These are phyloP conservation scores for Aphaenogaster floridana DNA, from an alignment of 1,140 invertebrate genomes.

Conservation along the genomic window DNA sequence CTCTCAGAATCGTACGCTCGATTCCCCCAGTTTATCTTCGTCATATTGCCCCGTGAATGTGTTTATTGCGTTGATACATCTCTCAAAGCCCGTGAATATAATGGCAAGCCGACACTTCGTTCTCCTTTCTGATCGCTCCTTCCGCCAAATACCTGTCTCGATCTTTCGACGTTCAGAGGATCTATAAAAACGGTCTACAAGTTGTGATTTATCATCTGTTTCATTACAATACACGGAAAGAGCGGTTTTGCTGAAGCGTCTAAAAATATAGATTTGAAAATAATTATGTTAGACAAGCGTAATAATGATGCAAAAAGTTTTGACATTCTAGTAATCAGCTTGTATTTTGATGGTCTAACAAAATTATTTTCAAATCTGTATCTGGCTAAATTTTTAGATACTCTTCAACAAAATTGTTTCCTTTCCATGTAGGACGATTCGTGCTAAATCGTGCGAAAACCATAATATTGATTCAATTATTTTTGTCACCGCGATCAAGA, in stretches of 20 bases:
- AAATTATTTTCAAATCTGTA: no score
- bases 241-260: no score
- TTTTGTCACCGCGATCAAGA: neutral
- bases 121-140: constrained; percentile 1
- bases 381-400: no score
- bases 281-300: no score
- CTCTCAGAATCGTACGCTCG: constrained; percentile 50
- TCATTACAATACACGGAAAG: neutral
- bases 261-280: no score
- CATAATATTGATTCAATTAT: constrained; percentile 33
- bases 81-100: constrained; percentile 19
- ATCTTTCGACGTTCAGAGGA: neutral
- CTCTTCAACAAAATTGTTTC: no score
- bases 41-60: constrained; percentile 24
- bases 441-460: neutral
- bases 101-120: constrained; percentile 5
- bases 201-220: neutral
- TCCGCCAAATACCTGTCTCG: neutral
- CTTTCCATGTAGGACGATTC: neutral
- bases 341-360: no score
- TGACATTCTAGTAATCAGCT: no score
- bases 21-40: constrained; percentile 30
- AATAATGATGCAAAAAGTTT: no score
- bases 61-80: constrained; percentile 18
- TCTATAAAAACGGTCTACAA: neutral